Conservation (phyloP, 2,113 vertebrate genomes). For the Urocitellus parryii region DNA sequence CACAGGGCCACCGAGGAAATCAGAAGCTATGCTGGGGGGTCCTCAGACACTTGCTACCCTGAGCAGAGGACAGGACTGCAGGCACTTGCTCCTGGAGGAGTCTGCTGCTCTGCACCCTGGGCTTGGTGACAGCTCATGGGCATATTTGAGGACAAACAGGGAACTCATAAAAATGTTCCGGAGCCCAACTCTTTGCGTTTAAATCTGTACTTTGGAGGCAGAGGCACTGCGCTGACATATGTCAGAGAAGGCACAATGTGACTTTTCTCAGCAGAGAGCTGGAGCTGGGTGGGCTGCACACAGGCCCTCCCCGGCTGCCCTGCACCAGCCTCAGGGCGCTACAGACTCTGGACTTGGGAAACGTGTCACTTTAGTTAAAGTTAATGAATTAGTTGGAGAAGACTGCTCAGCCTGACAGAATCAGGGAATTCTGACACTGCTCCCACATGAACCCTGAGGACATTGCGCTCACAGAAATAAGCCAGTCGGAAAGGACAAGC, state of each 20-base stretch:
- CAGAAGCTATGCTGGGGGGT: not conserved
- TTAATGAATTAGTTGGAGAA: not conserved
- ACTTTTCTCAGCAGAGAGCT: too few relatives aligned
- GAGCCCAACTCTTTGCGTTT: not conserved
- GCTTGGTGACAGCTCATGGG: not conserved
- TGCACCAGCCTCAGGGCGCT: accelerated
- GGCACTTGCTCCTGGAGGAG: accelerated
- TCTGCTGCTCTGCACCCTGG: not conserved
- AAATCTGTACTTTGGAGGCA: not conserved
- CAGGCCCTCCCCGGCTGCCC: accelerated
- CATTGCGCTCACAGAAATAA: accelerated
- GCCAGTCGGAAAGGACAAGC: accelerated
- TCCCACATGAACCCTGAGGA: accelerated
- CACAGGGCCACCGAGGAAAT: not conserved
- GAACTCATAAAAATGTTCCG: not conserved
- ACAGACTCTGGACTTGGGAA: not conserved
- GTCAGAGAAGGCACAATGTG: accelerated
- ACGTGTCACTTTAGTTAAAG: not conserved
- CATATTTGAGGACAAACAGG: not conserved
- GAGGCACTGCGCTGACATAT: accelerated
- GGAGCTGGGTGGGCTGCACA: accelerated
- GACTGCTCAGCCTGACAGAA: not conserved
- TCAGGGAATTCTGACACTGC: not conserved
- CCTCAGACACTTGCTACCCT: accelerated
- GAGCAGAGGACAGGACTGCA: accelerated